phyloP scores from a whole-genome alignment of 2,113 vertebrate genomes.

The Oceanites oceanicus region DNA sequence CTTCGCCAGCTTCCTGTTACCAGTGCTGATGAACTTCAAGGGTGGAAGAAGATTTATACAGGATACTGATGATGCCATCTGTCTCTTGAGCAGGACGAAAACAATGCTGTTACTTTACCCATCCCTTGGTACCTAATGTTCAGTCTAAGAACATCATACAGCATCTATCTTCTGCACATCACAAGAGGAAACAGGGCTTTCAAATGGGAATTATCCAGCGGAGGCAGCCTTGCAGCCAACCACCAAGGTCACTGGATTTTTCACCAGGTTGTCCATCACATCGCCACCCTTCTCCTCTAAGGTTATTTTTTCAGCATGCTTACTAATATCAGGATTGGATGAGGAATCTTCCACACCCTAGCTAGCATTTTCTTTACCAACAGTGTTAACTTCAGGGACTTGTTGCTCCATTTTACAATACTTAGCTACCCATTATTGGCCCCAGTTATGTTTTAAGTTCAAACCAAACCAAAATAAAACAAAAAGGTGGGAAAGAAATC shows the following conservation, averaged over 20 bases:
- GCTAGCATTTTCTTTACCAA: neutral
- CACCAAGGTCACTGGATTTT: neutral
- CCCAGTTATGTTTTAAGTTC: neutral
- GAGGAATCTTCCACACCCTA: neutral
- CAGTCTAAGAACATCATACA: neutral
- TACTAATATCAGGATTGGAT: neutral
- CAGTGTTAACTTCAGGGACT: neutral
- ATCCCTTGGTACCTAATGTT: neutral
- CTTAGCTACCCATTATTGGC: neutral
- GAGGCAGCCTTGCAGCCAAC: neutral
- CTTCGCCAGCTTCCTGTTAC: neutral
- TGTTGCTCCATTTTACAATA: neutral
- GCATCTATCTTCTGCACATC: neutral
- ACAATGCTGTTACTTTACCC: neutral
- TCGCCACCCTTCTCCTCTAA: neutral
- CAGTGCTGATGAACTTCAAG: neutral
- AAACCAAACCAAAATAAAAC: neutral
- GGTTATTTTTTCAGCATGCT: neutral
- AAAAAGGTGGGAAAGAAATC: neutral
- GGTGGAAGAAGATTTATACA: neutral
- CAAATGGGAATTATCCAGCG: neutral
- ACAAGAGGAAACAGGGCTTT: neutral
- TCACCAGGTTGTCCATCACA: neutral
- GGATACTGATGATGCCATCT: neutral
- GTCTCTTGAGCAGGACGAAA: neutral